A percentile compares a stretch with the other conserved stretches of the same genome.
phyloP scores from a whole-genome alignment of 2,113 vertebrate genomes.

The Phycodurus eques region DNA sequence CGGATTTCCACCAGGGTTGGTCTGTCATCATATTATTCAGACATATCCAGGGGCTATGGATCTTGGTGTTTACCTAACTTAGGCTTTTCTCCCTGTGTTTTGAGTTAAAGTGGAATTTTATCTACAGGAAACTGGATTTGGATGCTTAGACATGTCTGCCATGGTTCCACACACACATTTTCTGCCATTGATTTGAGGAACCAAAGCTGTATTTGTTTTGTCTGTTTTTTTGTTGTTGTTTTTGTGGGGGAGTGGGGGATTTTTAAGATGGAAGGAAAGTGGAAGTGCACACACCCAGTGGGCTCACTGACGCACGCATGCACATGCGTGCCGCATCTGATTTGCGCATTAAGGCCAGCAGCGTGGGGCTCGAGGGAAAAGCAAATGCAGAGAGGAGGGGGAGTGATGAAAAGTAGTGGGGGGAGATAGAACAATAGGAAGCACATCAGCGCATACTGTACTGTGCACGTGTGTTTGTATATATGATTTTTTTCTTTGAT shows the following conservation, averaged over 20 bases:
- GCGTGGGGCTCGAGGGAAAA: constrained; percentile 34
- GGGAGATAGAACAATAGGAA: not conserved
- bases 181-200: not conserved
- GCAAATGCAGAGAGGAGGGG: constrained; percentile 18
- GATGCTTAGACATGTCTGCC: not conserved
- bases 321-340: not conserved
- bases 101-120: not conserved
- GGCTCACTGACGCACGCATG: not conserved
- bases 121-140: not conserved
- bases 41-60: not conserved
- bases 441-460: not conserved
- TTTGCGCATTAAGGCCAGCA: not conserved
- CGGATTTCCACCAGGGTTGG: too few relatives aligned
- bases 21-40: not conserved
- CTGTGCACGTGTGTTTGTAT: not conserved
- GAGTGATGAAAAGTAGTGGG: constrained; percentile 1
- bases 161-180: not conserved
- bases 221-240: not conserved
- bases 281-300: not conserved
- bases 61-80: not conserved
- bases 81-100: not conserved
- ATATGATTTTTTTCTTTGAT: too few relatives aligned
- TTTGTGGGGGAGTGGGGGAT: not conserved
- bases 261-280: not conserved
- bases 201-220: not conserved